A percentile compares a stretch with the other conserved stretches of the same genome.
Conservation (phyloP, 2,797 vertebrate genomes). For the Eulemur coronatus region DNA sequence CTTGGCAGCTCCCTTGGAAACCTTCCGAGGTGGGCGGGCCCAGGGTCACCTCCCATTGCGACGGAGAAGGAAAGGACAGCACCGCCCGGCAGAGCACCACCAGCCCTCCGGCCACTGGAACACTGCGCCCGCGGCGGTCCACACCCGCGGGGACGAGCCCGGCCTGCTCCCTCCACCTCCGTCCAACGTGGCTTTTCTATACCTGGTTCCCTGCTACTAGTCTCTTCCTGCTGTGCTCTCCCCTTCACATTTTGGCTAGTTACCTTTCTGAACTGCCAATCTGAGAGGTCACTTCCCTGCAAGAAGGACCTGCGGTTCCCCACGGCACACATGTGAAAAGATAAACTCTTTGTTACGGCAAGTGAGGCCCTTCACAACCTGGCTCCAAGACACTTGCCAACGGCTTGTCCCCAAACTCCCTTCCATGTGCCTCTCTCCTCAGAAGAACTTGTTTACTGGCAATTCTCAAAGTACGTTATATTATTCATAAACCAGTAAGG, state of each 20-base stretch:
- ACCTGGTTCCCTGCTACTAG: not conserved
- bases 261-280: not conserved
- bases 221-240: not conserved
- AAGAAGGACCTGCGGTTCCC: not conserved
- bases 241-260: not conserved
- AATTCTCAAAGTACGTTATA: not conserved
- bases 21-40: no score
- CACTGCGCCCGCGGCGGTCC: accelerated
- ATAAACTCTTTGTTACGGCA: not conserved
- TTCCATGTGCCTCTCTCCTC: not conserved
- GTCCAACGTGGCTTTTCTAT: not conserved
- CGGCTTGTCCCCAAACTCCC: not conserved
- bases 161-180: accelerated
- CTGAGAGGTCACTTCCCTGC: not conserved
- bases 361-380: not conserved
- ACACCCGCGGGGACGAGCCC: accelerated
- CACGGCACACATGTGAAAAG: not conserved
- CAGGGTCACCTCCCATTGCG: no score
- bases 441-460: not conserved
- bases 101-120: accelerated
- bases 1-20: not conserved
- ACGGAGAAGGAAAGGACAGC: not conserved
- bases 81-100: not conserved
- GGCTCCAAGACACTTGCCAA: not conserved
- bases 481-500: not conserved